Base-by-base conservation (phyloP, 2,113 vertebrate species). In the Odontesthes bonariensis region DNA sequence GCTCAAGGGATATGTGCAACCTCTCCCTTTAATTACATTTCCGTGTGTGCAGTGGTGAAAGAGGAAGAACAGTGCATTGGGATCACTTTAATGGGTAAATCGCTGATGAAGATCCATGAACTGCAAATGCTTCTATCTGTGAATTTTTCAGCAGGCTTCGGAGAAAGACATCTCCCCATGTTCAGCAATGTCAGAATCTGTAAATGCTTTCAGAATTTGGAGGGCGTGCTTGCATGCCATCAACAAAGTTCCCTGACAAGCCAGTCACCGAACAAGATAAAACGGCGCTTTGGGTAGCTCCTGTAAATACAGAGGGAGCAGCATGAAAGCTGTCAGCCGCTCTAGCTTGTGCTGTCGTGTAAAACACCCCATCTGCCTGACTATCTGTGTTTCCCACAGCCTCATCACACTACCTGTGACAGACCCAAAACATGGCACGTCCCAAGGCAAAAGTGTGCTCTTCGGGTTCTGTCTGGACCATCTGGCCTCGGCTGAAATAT, bases 1-100 rank as follows among this genome's bases (percentile, higher is more conserved):
- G 52, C 86, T 77, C 77, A 32, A 35, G 85, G 87, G 85, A 88
- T 73, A 81, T 58, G 61, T 62, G 53, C 73, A 87, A 47, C 72
- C 69, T 86, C 85, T 82, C 61, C 78, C 69, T 83, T 79, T 91
- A 90, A 91, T 90, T 87, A 91, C 82, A 88, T 82, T 87, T 82
- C 63, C 63, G 73, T 82, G 79, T 66, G 55, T 88, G 83, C 75
- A 61, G 74, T 63, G 57, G 82, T 77, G 83, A 83, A 81, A 38
- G 19, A 75, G 65, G 56, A 61, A 78, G 74, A 83, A 62, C 40
- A 22, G 62, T 47, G 55, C 79, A 40, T 9, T 64, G 79, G 83
- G 73, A 87, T 77, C 19, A 10, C 77, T 82, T 86, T 89, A 87
- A 87, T 86, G 81, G 79, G 72, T 75, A 84, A 85, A 77, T 72